Conservation (phyloP, 2,797 vertebrate genomes). For the Trachops cirrhosus region DNA sequence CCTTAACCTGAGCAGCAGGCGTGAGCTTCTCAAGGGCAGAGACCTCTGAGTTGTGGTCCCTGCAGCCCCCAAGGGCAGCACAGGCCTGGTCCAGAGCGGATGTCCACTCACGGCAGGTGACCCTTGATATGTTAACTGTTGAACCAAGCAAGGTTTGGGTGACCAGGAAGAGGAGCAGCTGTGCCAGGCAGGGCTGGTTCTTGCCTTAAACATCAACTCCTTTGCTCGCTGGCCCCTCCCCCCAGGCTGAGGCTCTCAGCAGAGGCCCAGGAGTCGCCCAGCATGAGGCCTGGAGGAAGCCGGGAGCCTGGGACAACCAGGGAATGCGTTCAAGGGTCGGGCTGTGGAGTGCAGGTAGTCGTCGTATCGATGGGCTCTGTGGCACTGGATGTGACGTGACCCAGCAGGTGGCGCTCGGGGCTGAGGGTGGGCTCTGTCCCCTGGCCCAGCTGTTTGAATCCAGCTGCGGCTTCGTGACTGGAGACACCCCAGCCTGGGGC, state of each 20-base stretch:
- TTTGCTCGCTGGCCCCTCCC: rapidly evolving
- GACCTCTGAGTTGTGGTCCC: background rate
- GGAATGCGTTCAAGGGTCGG: background rate
- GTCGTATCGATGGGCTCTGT: rapidly evolving
- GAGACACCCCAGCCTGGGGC: background rate
- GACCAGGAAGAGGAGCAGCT: background rate
- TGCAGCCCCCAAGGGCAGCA: background rate
- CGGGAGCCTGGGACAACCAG: background rate
- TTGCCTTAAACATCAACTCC: background rate
- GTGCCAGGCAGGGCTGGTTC: no score
- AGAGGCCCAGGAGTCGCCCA: background rate
- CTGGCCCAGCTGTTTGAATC: background rate
- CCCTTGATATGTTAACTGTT: background rate
- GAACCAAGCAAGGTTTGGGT: no score
- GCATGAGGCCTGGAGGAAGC: background rate
- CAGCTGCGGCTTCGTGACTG: background rate
- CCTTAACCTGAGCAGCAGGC: no score
- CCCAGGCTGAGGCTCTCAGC: background rate
- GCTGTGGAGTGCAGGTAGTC: rapidly evolving
- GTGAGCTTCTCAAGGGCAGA: background rate
- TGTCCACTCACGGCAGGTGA: background rate
- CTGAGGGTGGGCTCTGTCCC: background rate
- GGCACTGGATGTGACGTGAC: rapidly evolving
- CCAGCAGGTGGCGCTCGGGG: rapidly evolving
- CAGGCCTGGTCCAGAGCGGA: background rate